phyloP scores from a whole-genome alignment of 1,140 invertebrate species.

The Platorchestia sp. region DNA sequence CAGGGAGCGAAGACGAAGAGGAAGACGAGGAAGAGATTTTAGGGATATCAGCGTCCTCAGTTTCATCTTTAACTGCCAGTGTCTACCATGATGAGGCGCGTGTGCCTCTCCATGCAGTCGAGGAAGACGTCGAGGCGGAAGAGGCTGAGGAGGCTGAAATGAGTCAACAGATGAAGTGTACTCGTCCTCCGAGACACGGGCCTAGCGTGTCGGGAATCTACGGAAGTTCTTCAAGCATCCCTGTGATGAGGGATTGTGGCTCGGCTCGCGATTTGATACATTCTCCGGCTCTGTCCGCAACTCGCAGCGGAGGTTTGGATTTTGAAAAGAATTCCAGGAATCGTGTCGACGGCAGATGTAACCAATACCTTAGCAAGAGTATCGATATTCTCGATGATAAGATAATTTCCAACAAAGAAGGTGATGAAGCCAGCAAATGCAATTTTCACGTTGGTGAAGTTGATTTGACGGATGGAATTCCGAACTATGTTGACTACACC shows the following conservation, averaged over 20 bases:
- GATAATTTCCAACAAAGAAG: not conserved
- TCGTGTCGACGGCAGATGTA: not conserved
- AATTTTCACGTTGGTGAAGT: not conserved
- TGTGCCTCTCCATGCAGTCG: constrained; percentile 63
- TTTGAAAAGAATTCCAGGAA: not conserved
- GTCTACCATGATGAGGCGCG: constrained; percentile 63
- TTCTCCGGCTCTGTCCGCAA: not conserved
- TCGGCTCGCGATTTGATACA: not conserved
- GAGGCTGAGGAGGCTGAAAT: constrained; percentile 61
- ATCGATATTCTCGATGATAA: not conserved
- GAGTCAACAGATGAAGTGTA: not conserved
- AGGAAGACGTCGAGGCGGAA: constrained; percentile 66
- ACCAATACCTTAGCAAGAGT: not conserved
- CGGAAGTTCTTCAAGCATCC: constrained; percentile 35
- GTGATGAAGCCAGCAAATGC: not conserved
- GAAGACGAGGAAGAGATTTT: not conserved
- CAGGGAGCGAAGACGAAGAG: constrained; percentile 15
- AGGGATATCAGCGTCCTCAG: constrained; percentile 54
- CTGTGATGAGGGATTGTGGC: not conserved
- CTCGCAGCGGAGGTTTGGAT: not conserved
- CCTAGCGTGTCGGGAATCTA: not conserved
- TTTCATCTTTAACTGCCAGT: constrained; percentile 46
- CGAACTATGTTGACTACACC: constrained; percentile 34
- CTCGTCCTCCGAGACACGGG: not conserved
- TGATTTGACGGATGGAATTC: constrained; percentile 37